Evolutionary conservation across 2,888 invertebrate species (phyloP).

Genomic region (Trissoscelio sp.): DNA sequence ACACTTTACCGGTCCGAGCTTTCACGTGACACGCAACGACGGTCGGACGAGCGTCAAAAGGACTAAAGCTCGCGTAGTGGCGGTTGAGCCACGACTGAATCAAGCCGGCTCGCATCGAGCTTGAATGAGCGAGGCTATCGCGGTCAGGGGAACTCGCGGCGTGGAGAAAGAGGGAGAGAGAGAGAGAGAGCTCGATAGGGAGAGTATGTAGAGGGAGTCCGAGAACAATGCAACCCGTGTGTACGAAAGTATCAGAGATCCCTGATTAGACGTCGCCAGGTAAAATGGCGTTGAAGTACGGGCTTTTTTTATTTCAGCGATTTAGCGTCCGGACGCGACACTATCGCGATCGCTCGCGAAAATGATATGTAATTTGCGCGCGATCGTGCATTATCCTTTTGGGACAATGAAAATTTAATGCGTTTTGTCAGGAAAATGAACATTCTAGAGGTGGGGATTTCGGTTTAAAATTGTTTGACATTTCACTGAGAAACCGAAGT

Average conservation of each 20-base stretch:
- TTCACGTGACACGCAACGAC: slow-evolving; percentile 57
- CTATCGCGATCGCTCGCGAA: slow-evolving; percentile 23
- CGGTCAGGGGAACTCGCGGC: slow-evolving; percentile 71
- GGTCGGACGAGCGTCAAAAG: slow-evolving; percentile 49
- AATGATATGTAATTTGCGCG: slow-evolving; percentile 52
- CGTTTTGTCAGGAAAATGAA: slow-evolving; percentile 22
- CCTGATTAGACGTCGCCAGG: slow-evolving; percentile 58
- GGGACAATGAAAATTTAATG: slow-evolving; percentile 41
- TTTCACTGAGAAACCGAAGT: too few species aligned
- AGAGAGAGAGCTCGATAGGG: slow-evolving; percentile 30
- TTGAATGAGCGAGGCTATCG: slow-evolving; percentile 79
- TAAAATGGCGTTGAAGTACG: slow-evolving; percentile 39
- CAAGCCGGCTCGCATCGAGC: slow-evolving; percentile 75
- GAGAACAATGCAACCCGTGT: slow-evolving; percentile 45
- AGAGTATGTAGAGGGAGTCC: slow-evolving; percentile 36
- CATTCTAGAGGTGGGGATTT: too few species aligned
- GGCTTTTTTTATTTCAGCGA: slow-evolving; percentile 21
- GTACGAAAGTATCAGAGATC: slow-evolving; percentile 52
- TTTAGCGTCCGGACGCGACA: slow-evolving; percentile 7
- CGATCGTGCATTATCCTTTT: slow-evolving; percentile 47
- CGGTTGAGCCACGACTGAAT: slow-evolving; percentile 82
- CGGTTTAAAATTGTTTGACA: too few species aligned
- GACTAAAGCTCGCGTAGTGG: slow-evolving; percentile 77
- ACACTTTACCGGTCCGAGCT: slow-evolving; percentile 19
- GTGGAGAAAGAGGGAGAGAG: slow-evolving; percentile 46